Evolutionary conservation across 2,888 invertebrate genomes (phyloP), one percentile per base, ranked within the genome.

Genomic region (Campoplex capitator): DNA sequence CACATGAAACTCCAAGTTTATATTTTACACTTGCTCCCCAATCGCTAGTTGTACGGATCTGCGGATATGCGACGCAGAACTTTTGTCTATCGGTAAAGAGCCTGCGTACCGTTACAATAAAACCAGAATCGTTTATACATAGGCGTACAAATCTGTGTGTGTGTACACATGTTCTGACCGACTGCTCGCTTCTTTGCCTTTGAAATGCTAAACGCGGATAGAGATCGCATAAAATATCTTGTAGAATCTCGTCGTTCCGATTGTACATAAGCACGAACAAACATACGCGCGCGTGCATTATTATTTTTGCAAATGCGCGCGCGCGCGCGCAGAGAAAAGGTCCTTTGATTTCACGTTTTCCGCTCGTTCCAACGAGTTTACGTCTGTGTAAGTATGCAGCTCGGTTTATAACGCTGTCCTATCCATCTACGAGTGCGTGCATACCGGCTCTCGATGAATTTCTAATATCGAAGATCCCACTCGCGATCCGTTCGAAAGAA

Each of bases 381-480:
- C 11, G 38, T 74, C 68, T 16, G 67, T 56, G 62, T 18, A 13
- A 0, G 8, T 28, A 38, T 51, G 38, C 8, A 78, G 18, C 16
- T 42, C 9, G 32, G 7, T n/a, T 9, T 62, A 3, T 62, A 28
- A 62, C 7, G 38, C 8, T 28, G 32, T 48, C 3, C 23, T 68
- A 23, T 75, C 81, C 58, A 77, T 77, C 74, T 48, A 18, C 62
- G 67, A 82, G 82, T 58, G 85, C 81, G 78, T 83, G 68, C 23
- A 83, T 68, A 65, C 74, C 58, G 74, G 68, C 68, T 83, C 74
- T 73, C 65, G 82, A 83, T 85, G 70, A 74, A 85, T 85, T 82
- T 54, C 65, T 68, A 73, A 77, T 56, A 35, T 65, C 67, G 42
- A 70, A 85, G 28, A 78, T 75, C 48, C 32, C 38, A 79, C 28